A percentile compares a stretch with the other conserved stretches of the same genome.
Evolutionary conservation across 2,113 vertebrate species (phyloP).

Genomic region (Pollimyrus isidori): DNA sequence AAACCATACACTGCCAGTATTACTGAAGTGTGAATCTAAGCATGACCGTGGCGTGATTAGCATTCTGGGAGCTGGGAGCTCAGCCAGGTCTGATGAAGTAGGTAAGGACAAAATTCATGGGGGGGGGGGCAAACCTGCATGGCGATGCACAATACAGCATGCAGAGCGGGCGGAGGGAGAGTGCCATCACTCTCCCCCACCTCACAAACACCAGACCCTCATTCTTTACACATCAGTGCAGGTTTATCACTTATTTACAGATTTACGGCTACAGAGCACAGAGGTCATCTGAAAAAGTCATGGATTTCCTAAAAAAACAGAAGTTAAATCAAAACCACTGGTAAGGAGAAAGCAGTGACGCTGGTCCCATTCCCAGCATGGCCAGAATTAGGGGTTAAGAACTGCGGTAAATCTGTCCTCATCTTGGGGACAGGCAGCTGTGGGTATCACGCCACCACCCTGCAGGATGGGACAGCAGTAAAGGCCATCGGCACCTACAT

Average conservation of each 20-base stretch:
- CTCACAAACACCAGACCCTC: background rate
- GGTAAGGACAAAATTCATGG: conserved; percentile 34
- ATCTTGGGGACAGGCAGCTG: background rate
- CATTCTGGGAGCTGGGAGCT: conserved; percentile 22
- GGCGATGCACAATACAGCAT: background rate
- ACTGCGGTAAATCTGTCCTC: background rate
- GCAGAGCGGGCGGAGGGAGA: conserved; percentile 7
- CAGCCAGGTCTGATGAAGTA: conserved; percentile 30
- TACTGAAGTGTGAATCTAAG: conserved; percentile 27
- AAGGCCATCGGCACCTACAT: background rate
- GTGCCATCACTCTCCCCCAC: background rate
- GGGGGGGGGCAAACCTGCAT: background rate
- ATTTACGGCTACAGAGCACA: background rate
- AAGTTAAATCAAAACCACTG: background rate
- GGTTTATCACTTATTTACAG: background rate
- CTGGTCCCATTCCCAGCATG: background rate
- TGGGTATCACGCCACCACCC: background rate
- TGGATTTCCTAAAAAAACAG: background rate
- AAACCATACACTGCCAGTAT: conserved; percentile 22
- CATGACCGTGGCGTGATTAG: conserved; percentile 28
- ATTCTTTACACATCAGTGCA: background rate
- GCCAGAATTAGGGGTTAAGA: background rate
- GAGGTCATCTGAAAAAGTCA: background rate
- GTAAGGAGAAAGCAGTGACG: background rate
- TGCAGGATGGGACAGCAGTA: background rate